Base-by-base conservation (phyloP, 2,888 invertebrate species). In the Cephus rjabovi region DNA sequence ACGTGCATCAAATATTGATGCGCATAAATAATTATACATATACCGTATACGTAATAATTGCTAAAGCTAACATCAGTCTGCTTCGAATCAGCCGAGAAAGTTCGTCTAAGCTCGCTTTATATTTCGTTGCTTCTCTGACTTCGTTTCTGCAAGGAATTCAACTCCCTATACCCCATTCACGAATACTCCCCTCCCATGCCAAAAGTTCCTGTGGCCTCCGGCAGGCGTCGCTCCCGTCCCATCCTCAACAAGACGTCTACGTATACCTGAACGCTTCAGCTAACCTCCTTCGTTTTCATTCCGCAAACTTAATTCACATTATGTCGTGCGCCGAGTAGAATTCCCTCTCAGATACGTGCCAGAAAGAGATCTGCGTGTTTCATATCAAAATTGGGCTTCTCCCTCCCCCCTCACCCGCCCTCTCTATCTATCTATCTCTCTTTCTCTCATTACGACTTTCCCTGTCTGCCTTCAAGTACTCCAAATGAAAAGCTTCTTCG, bases 251-350 rank as follows among this genome's bases (percentile, higher is more conserved):
- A 31, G 71, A 34, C 31, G 9, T 71, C 71, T 71, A 33, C 33
- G 71, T 71, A 31, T 23, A 71, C 31, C 71, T 3, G 11, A 71
- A 71, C 71, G 71, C 33, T 31, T 71, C 33, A 12, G 11, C 11
- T 30, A 31, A 71, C 15, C 71, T 71, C 31, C 71, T 71, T 71
- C 31, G 33, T 34, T 71, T 34, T 34, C 73, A 33, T 75, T 69
- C 74, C 75, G 77, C 73, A 79, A 81, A 81, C 80, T 81, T 82
- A 81, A 82, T 82, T 80, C 81, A 80, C 77, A 80, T 79, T 81
- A 81, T 77, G 73, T 74, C 74, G 80, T 76, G 78, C 34, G 69
- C 34, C 70, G 23, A 56, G 23, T 23, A 23, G 56, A 56, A 56
- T 56, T 56, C 23, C 23, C 23, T 56, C 56, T 56, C 23, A 9